Evolutionary conservation across 1,140 invertebrate species (phyloP), one percentile per base, ranked within the genome.

Genomic region (Harlomillsia oculata): DNA sequence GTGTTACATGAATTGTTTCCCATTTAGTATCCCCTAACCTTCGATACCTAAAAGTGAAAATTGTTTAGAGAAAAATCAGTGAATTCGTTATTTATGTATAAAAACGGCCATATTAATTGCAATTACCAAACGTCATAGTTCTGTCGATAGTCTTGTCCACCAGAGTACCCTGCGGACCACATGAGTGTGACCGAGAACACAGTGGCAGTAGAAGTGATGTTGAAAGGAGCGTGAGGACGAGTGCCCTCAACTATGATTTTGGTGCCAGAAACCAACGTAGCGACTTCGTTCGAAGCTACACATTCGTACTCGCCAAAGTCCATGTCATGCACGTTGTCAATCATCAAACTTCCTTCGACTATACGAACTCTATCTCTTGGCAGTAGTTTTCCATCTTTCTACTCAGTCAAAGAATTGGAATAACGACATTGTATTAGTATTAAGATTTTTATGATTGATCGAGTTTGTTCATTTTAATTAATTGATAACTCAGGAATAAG

Each of bases 221-320:
- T 96, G 75, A 90, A 91, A 1, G 94, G 93, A 28, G 92, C 90
- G 72, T 97, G 92, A 4, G 93, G 93, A 69, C 94, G 91, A 2
- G 92, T 96, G 50, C 89, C 91, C 37, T 96, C 90, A 51, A 97
- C 87, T 56, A 94, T 87, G 44, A 98, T 75, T 68, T 92, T 86
- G 16, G 92, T 94, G 39, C 83, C 79, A 5, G 86, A 82, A 29
- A 92, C 84, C 67, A 97, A 84, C 1, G 89, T 94, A 37, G 91
- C 90, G 55, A 96, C 88, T 75, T 95, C 90, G 72, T 97, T 97
- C 53, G 82, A 83, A 3, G 89, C 89, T 49, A 95, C 83, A 73
- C 94, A 97, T 72, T 97, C 89, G 72, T 97, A 97, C 67, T 64
- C 59, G 6, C 92, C 93, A 70, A 96, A 92, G 74, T 98, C 94